Evolutionary conservation across 2,113 vertebrate species (phyloP).

Genomic region (Osmerus eperlanus): DNA sequence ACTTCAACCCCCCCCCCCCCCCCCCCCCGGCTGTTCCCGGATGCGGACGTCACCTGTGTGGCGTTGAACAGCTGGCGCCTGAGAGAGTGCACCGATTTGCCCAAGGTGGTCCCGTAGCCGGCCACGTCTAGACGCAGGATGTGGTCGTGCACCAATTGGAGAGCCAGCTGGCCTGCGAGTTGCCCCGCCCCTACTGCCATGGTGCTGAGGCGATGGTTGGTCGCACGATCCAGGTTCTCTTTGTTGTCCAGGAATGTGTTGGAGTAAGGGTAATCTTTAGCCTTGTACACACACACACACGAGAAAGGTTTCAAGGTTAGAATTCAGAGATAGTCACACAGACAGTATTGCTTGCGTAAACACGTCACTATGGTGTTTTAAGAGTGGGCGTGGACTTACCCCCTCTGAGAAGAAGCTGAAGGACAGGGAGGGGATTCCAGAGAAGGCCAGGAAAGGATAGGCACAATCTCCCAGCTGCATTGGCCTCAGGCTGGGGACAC

Average conservation of each 20-base stretch:
- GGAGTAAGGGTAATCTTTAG: slow-evolving; percentile 65
- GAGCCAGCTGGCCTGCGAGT: slow-evolving; percentile 80
- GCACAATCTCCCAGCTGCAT: slow-evolving; percentile 81
- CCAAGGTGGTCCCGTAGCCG: slow-evolving; percentile 64
- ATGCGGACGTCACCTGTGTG: no score
- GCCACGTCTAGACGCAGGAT: slow-evolving; percentile 77
- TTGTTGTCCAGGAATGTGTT: slow-evolving; percentile 74
- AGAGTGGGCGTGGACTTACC: slow-evolving; percentile 46
- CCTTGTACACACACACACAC: slow-evolving; percentile 8
- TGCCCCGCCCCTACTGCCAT: slow-evolving; percentile 66
- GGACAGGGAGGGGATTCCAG: slow-evolving; percentile 88
- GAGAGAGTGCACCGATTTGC: slow-evolving; percentile 27
- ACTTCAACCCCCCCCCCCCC: no score
- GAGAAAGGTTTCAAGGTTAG: background rate
- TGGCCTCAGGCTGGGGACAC: slow-evolving; percentile 64
- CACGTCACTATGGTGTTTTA: background rate
- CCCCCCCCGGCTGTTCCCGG: no score
- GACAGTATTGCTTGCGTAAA: background rate
- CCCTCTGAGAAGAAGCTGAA: slow-evolving; percentile 75
- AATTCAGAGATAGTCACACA: background rate
- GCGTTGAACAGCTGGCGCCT: background rate
- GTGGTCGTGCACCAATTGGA: slow-evolving; percentile 79
- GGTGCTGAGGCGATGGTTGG: slow-evolving; percentile 24
- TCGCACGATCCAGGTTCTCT: slow-evolving; percentile 45
- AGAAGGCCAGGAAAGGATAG: slow-evolving; percentile 83